Conservation (phyloP, 2,888 invertebrate genomes). For the Ochlodes sylvanus region DNA sequence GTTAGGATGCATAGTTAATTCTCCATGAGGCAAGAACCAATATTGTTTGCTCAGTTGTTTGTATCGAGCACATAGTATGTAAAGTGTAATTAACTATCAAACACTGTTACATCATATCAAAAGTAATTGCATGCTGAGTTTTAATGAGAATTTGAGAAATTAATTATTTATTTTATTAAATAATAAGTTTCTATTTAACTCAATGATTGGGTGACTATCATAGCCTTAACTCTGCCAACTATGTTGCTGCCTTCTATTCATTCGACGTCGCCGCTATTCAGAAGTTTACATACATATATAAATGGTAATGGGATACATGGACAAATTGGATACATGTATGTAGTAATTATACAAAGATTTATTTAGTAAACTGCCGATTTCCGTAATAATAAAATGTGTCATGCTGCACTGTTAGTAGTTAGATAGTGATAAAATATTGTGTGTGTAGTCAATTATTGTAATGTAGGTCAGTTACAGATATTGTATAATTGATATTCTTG, state of each 20-base stretch:
- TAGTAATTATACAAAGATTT: not conserved
- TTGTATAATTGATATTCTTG: not conserved
- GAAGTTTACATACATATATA: too few species aligned
- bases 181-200: too few species aligned
- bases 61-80: not conserved
- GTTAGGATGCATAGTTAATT: not conserved
- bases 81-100: not conserved
- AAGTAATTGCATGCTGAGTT: too few species aligned
- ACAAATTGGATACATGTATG: too few species aligned
- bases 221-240: too few species aligned
- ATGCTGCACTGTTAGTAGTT: not conserved
- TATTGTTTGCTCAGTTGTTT: not conserved
- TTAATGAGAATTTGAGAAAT: too few species aligned
- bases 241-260: too few species aligned
- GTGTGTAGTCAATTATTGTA: slow-evolving; percentile 6
- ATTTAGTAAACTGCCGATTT: not conserved
- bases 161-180: too few species aligned
- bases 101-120: not conserved
- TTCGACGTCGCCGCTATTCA: too few species aligned
- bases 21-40: not conserved
- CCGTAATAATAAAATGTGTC: not conserved
- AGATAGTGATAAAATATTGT: not conserved
- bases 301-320: too few species aligned
- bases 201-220: too few species aligned
- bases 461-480: slow-evolving; percentile 18